Evolutionary conservation across 2,888 invertebrate species (phyloP), one percentile per base, ranked within the genome.

Genomic region (Dryobotodes eremita): DNA sequence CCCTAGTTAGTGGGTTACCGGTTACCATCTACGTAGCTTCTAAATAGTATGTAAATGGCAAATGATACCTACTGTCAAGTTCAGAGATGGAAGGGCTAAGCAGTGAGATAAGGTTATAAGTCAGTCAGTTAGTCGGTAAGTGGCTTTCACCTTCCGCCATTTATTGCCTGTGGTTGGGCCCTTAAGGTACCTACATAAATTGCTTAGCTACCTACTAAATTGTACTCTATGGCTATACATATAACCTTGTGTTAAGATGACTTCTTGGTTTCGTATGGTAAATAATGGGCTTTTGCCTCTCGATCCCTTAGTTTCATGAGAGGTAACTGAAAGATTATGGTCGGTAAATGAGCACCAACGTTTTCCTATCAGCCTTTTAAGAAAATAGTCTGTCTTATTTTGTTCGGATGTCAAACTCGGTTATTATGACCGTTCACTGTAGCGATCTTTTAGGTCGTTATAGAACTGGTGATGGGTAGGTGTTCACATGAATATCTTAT

Each of bases 101-200:
- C 87, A 82, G 82, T 71, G 79, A 88, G 89, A 88, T 89, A 87
- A 89, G 88, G 92, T 91, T 89, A 89, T 92, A 92, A 91, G 89
- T 92, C 90, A 91, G 89, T 92, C 90, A 90, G 89, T 92, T 91
- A 92, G 88, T 86, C 83, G 86, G 91, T 91, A 91, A 92, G 92
- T 92, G 90, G 91, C 89, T 91, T 91, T 90, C 87, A 90, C 90
- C 89, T 90, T 86, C 75, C 89, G 81, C 90, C 91, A 90, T 92
- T 92, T 92, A 90, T 91, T 92, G 91, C 84, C 87, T 74, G 90
- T 86, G 91, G 92, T 90, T 87, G 86, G 87, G 85, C 88, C 91
- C 89, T 90, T 89, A 88, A 88, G 90, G 87, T 88, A 88, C 88
- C 88, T 89, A 89, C 90, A 91, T 92, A 91, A 92, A 92, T 92